A percentile compares a stretch with the other conserved stretches of the same genome.
Evolutionary conservation across 2,113 vertebrate species (phyloP).

Genomic region (Callospermophilus lateralis): DNA sequence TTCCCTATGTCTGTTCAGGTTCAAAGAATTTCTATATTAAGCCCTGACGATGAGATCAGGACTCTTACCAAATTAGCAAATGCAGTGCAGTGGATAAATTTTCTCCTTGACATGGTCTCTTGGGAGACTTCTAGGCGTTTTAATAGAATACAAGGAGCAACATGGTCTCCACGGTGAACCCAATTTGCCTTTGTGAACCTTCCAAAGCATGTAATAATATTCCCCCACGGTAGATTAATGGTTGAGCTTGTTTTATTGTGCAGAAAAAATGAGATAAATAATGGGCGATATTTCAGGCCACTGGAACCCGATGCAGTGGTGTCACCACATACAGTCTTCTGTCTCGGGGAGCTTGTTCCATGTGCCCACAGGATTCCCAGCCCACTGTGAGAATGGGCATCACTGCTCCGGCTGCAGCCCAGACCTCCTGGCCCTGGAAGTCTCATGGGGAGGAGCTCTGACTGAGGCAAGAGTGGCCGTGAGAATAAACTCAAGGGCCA

Average conservation of each 20-base stretch:
- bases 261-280: constrained; percentile 61
- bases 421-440: fast-evolving
- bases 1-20: constrained; percentile 11
- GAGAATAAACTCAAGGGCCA: background rate
- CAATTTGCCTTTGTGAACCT: constrained; percentile 48
- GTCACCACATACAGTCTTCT: fast-evolving
- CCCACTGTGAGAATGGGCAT: fast-evolving
- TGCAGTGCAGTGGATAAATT: constrained; percentile 22
- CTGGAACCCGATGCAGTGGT: background rate
- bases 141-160: constrained; percentile 24
- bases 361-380: background rate
- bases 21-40: constrained; percentile 41
- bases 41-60: background rate
- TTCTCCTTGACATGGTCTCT: constrained; percentile 44
- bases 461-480: background rate
- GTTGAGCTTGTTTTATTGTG: constrained; percentile 44
- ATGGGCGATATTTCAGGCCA: background rate
- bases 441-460: background rate
- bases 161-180: constrained; percentile 41
- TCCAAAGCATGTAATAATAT: constrained; percentile 34
- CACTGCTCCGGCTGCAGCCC: fast-evolving
- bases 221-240: background rate
- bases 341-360: background rate
- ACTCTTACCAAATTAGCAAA: constrained; percentile 51
- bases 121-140: constrained; percentile 59